Evolutionary conservation across 2,797 vertebrate species (phyloP).

Genomic region (Rhinogobio ventralis): DNA sequence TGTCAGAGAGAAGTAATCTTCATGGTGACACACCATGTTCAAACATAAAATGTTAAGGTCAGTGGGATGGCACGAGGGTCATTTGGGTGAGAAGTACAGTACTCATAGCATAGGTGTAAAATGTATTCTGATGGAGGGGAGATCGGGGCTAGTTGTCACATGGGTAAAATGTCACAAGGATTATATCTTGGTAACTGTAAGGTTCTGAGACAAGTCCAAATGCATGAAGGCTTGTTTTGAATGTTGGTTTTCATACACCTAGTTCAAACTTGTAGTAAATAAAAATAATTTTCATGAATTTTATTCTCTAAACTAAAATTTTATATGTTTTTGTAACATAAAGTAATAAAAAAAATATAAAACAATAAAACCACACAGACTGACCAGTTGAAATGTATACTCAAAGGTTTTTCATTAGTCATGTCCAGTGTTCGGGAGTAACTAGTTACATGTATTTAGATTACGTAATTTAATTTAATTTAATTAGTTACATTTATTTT

Average conservation of each 20-base stretch:
- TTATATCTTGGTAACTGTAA: too few relatives aligned
- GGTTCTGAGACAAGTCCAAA: neutral
- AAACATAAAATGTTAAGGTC: conserved; percentile 29
- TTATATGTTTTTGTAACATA: too few relatives aligned
- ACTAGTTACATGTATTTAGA: too few relatives aligned
- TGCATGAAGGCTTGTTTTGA: neutral
- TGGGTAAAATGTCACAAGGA: neutral
- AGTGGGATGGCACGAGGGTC: conserved; percentile 12
- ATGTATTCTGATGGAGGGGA: neutral
- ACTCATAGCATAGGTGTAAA: neutral
- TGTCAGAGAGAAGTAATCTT: conserved; percentile 48
- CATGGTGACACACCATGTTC: conserved; percentile 24
- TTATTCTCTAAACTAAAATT: too few relatives aligned
- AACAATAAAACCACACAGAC: neutral
- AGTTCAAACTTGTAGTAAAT: too few relatives aligned
- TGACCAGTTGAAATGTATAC: neutral
- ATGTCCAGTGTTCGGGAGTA: too few relatives aligned
- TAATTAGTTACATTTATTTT: too few relatives aligned
- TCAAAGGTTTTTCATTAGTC: neutral
- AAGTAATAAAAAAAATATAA: neutral
- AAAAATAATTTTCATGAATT: too few relatives aligned
- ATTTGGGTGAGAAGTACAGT: neutral
- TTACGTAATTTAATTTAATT: too few relatives aligned
- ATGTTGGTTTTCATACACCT: too few relatives aligned
- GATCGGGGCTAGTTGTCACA: neutral